Base-by-base conservation (phyloP, 2,113 vertebrate species). In the Perca fluviatilis region DNA sequence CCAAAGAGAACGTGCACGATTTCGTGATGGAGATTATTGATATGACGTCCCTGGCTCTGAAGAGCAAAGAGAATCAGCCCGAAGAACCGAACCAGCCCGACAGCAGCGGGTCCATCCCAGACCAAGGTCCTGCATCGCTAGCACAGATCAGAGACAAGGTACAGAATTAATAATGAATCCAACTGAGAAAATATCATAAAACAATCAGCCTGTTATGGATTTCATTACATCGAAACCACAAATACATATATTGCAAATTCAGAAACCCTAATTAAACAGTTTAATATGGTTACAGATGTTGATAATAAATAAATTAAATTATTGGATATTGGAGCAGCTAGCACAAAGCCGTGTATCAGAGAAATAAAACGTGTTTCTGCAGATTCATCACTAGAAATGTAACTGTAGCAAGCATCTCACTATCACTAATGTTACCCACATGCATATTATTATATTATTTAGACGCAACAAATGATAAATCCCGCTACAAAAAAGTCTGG, bases 1-100 rank as follows among this genome's bases (percentile, higher is more conserved):
- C 80, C n/a, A 86, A 96, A 27, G 96, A 98, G 89, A 96, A 94
- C 0, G 96, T 98, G 40, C 98, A 97, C 14, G 89, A 96, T 88
- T 99, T 99, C 92, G 98, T 99, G 33, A 98, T 94, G 94, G 98
- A 99, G 91, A 99, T 99, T 67, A 97, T 99, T 53, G 98, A 96
- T 87, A 95, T 99, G 97, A 95, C 98, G 68, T 97, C 97, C 1
- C 95, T 96, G 63, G 97, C 96, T 6, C 95, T 97, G 61, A 98
- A 96, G 93, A 97, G 93, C 92, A 97, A 98, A 90, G 96, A 97
- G 87, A 93, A 87, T 57, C 96, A 95, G 82, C 88, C 94, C n/a
- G 96, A 97, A 78, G 92, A 93, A 9, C 89, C 90, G 27, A 91
- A 86, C 16, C 95, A 95, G 74, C 86, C 14, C 5, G 66, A 72